Percentiles rank a stretch among this genome's conserved stretches.
Evolutionary conservation across 2,888 invertebrate species (phyloP).

Genomic region (Gortyna flavago): DNA sequence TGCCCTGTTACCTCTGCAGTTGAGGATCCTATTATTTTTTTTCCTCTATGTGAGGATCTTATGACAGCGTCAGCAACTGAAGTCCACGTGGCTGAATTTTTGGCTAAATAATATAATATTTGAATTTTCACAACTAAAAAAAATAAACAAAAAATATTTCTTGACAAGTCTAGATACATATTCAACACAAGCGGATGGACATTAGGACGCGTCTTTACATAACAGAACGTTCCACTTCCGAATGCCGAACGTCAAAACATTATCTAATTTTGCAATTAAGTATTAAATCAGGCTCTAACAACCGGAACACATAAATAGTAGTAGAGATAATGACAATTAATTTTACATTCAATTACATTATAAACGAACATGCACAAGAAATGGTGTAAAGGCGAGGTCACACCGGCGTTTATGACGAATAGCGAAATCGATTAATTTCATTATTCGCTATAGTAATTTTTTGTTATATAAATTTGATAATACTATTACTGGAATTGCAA

Average conservation of each 20-base stretch:
- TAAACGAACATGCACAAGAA: constrained; percentile 5
- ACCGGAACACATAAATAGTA: constrained; percentile 40
- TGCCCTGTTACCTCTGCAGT: background rate
- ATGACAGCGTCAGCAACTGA: background rate
- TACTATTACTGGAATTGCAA: background rate
- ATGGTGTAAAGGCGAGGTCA: constrained; percentile 13
- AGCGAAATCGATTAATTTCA: constrained; percentile 10
- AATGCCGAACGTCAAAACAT: constrained; percentile 14
- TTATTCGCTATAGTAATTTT: constrained; percentile 10
- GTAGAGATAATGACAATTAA: constrained; percentile 26
- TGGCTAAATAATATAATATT: too few relatives aligned
- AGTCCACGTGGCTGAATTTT: background rate
- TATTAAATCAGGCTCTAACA: constrained; percentile 9
- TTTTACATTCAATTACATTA: constrained; percentile 30
- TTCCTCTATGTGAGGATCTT: background rate
- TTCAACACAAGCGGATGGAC: constrained; percentile 9
- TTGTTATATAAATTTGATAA: constrained; percentile 14
- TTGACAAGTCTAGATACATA: background rate
- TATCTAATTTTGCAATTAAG: constrained; percentile 17
- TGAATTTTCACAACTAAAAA: too few relatives aligned
- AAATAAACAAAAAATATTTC: too few relatives aligned
- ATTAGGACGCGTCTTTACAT: constrained; percentile 14
- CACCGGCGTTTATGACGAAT: background rate
- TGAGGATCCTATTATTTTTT: too few relatives aligned
- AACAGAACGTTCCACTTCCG: constrained; percentile 22